Percentiles rank a stretch among this genome's conserved stretches.
Conservation (phyloP, 2,113 vertebrate species). For the Phrynosoma platyrhinos region DNA sequence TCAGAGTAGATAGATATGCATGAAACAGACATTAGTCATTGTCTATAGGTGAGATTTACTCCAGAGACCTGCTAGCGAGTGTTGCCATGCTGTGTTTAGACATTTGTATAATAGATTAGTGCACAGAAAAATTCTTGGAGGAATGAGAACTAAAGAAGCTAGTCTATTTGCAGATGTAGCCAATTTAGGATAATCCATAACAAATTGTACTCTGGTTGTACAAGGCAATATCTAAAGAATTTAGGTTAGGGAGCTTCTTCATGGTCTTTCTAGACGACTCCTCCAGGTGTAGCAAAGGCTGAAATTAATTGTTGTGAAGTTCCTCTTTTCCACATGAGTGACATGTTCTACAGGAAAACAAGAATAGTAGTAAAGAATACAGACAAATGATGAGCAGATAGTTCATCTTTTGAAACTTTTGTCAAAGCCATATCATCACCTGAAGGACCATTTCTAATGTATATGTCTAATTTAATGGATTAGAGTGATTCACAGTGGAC, state of each 20-base stretch:
- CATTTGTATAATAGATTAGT: constrained; percentile 79
- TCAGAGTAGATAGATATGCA: constrained; percentile 72
- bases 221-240: constrained; percentile 12
- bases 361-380: background rate
- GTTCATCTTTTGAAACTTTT: background rate
- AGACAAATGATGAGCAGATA: background rate
- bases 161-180: constrained; percentile 13
- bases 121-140: constrained; percentile 60
- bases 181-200: background rate
- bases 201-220: background rate
- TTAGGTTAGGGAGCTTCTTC: background rate
- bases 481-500: background rate
- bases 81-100: constrained; percentile 71
- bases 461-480: background rate
- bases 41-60: constrained; percentile 80
- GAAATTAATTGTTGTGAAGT: constrained; percentile 8
- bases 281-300: constrained; percentile 17
- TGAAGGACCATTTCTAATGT: background rate
- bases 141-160: constrained; percentile 61
- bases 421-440: background rate
- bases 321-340: background rate
- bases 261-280: constrained; percentile 7
- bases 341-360: background rate
- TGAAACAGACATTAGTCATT: constrained; percentile 80
- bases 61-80: constrained; percentile 73